Conservation (phyloP, 1,140 invertebrate genomes). For the Calliopsis andreniformis region DNA sequence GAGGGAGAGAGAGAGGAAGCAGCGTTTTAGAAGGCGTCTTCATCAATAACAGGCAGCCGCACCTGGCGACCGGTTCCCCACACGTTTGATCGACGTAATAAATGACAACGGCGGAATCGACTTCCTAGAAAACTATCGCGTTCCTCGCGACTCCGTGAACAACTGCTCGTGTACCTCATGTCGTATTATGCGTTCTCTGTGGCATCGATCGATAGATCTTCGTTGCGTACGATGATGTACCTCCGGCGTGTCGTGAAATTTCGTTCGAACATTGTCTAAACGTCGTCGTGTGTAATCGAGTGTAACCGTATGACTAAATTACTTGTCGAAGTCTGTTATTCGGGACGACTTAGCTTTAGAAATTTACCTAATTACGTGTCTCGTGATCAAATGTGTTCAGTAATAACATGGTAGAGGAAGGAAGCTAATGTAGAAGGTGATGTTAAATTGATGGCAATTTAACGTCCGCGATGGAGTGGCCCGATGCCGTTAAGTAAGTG, state of each 20-base stretch:
- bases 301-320: neutral
- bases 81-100: conserved; percentile 52
- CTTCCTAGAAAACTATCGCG: conserved; percentile 59
- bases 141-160: neutral
- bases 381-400: neutral
- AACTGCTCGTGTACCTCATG: neutral
- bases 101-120: conserved; percentile 49
- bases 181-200: conserved; percentile 11
- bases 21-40: conserved; percentile 58
- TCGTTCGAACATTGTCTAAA: neutral
- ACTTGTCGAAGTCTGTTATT: neutral
- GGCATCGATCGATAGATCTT: conserved; percentile 25
- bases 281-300: no score
- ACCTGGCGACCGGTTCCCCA: conserved; percentile 59
- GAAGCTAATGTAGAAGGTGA: neutral
- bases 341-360: neutral
- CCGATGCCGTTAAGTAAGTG: neutral
- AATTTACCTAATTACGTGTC: neutral
- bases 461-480: neutral
- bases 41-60: conserved; percentile 54
- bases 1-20: conserved; percentile 34
- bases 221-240: conserved; percentile 22
- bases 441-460: conserved; percentile 35
- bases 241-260: neutral
- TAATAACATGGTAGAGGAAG: neutral